These are phyloP conservation scores for Ceramica pisi DNA, from an alignment of 2,888 invertebrate species.

Conservation along the genomic window DNA sequence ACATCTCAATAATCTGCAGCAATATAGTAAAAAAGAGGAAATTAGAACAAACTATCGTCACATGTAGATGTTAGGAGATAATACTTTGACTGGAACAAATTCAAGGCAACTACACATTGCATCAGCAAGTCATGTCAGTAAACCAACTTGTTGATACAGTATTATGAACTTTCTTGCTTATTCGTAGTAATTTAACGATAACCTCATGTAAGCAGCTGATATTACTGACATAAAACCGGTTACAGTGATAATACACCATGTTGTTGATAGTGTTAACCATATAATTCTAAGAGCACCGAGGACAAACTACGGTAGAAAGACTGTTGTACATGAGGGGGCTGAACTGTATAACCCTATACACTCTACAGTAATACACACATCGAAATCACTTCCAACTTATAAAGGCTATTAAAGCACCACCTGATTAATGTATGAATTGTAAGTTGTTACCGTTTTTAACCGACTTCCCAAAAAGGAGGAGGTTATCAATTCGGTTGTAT, in stretches of 20 bases:
- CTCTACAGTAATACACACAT: too few species aligned
- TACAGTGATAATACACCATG: not conserved
- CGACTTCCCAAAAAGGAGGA: too few species aligned
- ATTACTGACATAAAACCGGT: not conserved
- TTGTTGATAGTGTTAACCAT: not conserved
- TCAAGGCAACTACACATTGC: slow-evolving; percentile 26
- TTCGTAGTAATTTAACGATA: slow-evolving; percentile 20
- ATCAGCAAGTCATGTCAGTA: slow-evolving; percentile 23
- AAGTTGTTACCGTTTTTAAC: too few species aligned
- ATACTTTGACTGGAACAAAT: not conserved
- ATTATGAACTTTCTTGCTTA: slow-evolving; percentile 8
- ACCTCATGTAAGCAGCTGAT: slow-evolving; percentile 9
- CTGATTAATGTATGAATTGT: too few species aligned
- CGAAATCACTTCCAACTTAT: too few species aligned
- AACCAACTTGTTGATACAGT: not conserved
- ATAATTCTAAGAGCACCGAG: too few species aligned
- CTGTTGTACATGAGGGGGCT: too few species aligned
- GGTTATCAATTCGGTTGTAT: too few species aligned
- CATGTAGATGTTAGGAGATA: not conserved
- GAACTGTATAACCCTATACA: too few species aligned
- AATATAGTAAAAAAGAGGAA: slow-evolving; percentile 34
- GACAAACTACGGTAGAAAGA: too few species aligned
- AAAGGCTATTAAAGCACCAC: too few species aligned
- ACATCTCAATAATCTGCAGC: too few species aligned
- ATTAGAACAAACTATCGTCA: not conserved